Evolutionary conservation across 2,888 invertebrate species (phyloP), one percentile per base, ranked within the genome.

Genomic region (Xestia xanthographa): DNA sequence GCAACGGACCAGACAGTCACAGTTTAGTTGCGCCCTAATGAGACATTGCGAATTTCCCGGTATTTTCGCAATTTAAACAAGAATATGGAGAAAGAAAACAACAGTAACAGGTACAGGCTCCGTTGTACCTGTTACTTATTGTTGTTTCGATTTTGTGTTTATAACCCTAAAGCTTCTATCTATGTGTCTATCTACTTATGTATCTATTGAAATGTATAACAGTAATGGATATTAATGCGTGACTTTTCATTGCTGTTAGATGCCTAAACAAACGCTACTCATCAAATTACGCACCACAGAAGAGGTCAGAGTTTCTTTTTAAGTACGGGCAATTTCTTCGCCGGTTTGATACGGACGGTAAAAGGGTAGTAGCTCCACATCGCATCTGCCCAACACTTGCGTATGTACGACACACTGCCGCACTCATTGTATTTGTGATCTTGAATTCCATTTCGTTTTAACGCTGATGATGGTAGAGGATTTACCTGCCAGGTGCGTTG

Each of bases 381-480:
- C 26, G 93, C 92, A 45, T 90, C 77, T 79, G 90, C 88, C 95
- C 95, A 95, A 88, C 92, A 93, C 88, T 96, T 94, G 87, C 95
- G 92, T 80, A 96, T 94, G 85, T 95, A 88, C 43, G 94, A 91
- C 85, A 96, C 90, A 79, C 94, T 95, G 79, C 96, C 95, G 74
- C 93, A 92, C 74, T 95, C 94, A 79, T 91, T 82, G 84, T 92
- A 93, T 81, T 93, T 90, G 87, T 95, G 94, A 88, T 96, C 96
- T 92, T 96, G 96, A 74, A 96, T 81, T 85, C 96, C 96, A 77
- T 96, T 95, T 79, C 96, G 90, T 86, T 93, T 96, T 85, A 96
- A 84, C 58, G 95, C 95, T 85, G 95, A 94, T 67, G 95, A 93
- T 76, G 96, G 95, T 82, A 96, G 89, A 65, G 90, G 91, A 76